Evolutionary conservation across 1,140 invertebrate genomes (phyloP).

Genomic region (Reticulitermes speratus): DNA sequence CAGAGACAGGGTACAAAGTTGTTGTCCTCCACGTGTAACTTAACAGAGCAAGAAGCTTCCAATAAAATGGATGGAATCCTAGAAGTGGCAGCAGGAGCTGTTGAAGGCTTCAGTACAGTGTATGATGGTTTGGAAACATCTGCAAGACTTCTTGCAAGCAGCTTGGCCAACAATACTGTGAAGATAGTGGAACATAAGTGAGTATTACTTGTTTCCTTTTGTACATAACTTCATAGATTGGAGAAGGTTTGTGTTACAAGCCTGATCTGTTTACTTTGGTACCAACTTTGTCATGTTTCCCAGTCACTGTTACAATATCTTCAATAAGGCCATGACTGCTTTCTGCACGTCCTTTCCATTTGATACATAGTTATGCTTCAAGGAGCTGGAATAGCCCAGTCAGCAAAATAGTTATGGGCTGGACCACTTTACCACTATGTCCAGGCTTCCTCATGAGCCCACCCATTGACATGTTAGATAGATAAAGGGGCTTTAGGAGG

Average conservation of each 20-base stretch:
- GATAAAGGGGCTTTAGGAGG: too few species aligned
- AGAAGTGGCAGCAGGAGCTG: constrained; percentile 65
- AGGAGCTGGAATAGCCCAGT: too few species aligned
- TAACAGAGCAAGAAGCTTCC: constrained; percentile 54
- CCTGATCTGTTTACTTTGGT: background rate
- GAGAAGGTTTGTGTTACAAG: background rate
- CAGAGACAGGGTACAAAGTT: constrained; percentile 60
- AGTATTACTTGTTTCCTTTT: constrained; percentile 36
- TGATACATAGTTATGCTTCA: background rate
- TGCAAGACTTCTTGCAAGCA: constrained; percentile 60
- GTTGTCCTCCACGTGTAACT: constrained; percentile 54
- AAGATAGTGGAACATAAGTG: constrained; percentile 69
- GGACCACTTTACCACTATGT: too few species aligned
- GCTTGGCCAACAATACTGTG: constrained; percentile 67
- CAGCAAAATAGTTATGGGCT: too few species aligned
- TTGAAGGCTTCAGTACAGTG: constrained; percentile 66
- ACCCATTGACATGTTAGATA: too few species aligned
- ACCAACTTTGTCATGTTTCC: background rate
- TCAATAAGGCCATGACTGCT: background rate
- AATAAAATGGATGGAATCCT: constrained; percentile 60
- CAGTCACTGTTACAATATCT: background rate
- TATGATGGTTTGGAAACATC: constrained; percentile 67
- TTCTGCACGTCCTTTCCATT: too few species aligned
- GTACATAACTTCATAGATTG: background rate
- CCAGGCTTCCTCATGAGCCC: too few species aligned